Percentiles rank a stretch among this genome's conserved stretches.
Conservation (phyloP, 2,888 invertebrate species). For the Trachelus troglodyta region DNA sequence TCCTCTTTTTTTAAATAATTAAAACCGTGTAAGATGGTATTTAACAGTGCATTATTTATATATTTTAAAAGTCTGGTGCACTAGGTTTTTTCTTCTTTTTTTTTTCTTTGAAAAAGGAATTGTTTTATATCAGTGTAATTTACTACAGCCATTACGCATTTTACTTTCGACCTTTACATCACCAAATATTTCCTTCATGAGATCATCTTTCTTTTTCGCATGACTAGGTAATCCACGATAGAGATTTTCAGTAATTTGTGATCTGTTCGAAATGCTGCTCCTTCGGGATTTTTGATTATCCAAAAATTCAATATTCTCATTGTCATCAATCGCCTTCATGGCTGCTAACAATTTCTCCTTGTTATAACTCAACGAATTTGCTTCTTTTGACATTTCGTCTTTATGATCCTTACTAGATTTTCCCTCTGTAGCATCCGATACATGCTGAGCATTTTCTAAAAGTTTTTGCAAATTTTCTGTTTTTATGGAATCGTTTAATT, state of each 20-base stretch:
- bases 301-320: constrained; percentile 57
- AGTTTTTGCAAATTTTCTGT: constrained; percentile 10
- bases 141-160: constrained; percentile 43
- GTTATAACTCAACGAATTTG: constrained; percentile 56
- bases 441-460: constrained; percentile 2
- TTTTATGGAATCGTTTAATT: background rate
- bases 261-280: constrained; percentile 34
- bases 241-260: constrained; percentile 58
- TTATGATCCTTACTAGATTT: constrained; percentile 13
- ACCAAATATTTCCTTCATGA: constrained; percentile 53
- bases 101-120: background rate
- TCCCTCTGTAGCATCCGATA: background rate
- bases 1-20: background rate
- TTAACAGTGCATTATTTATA: background rate
- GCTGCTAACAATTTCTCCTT: constrained; percentile 73
- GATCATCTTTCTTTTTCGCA: constrained; percentile 49
- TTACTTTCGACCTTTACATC: constrained; percentile 47
- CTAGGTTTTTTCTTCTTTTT: background rate
- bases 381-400: constrained; percentile 30
- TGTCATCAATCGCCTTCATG: constrained; percentile 73
- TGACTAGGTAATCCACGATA: constrained; percentile 56
- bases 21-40: background rate
- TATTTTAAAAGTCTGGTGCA: background rate
- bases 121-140: constrained; percentile 38
- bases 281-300: constrained; percentile 39